Evolutionary conservation across 2,113 vertebrate species (phyloP), one percentile per base, ranked within the genome.

Genomic region (Enhydra lutris): DNA sequence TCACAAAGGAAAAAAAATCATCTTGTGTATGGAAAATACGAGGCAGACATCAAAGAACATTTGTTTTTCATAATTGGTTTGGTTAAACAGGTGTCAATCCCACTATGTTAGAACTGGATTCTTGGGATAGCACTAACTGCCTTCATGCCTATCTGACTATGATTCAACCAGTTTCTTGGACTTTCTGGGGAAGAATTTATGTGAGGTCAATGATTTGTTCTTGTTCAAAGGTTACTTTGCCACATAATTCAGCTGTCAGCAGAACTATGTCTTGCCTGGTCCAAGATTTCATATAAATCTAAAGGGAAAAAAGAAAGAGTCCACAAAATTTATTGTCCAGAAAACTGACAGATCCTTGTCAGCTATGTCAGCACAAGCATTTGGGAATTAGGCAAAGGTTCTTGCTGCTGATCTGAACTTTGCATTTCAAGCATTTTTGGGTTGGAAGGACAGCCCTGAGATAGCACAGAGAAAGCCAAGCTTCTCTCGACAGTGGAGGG

Each of bases 161-260:
- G 42, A 96, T 89, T 95, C 81, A 97, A 31, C 87, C 86, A 55
- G 97, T 95, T 81, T 89, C 87, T 29, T 83, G 92, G 73, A 89
- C 96, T 97, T 98, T 85, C 95, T 96, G 71, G 63, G 81, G 87
- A 61, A 97, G 96, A 95, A 97, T 91, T 92, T 91, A 76, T 91
- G 73, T 74, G 90, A 98, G 94, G 98, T 96, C 98, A 98, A 34
- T 81, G 94, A 96, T 94, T 96, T 1, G 9, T 85, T 23, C 90
- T 83, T 91, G 98, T 95, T 94, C 98, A 98, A 98, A 99, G 99
- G 98, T 98, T 97, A 82, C 69, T 96, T 92, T 89, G 67, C 14
- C 1, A 34, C 86, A 31, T 79, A 97, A 82, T 80, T 97, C 0
- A 4, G 47, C 93, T 81, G 98, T 99, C 99, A 99, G 98, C 98